These are phyloP conservation scores for Takifugu ocellatus DNA, from an alignment of 2,797 vertebrate species.

Conservation along the genomic window DNA sequence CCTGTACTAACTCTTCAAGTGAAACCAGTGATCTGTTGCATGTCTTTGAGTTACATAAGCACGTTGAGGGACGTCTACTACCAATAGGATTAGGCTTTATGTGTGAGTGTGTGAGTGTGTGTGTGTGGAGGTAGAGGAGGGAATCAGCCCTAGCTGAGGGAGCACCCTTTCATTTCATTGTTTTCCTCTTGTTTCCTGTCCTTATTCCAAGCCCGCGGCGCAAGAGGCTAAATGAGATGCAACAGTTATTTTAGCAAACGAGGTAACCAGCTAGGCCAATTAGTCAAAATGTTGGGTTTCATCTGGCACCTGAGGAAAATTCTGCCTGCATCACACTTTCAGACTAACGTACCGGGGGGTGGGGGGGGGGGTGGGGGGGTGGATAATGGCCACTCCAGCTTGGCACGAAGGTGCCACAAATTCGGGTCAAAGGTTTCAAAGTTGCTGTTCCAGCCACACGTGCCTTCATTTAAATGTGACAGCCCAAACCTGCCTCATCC, in stretches of 20 bases:
- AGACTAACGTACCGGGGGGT: too few relatives aligned
- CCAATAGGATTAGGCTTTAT: constrained; percentile 33
- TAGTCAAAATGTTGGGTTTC: neutral
- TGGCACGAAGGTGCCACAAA: neutral
- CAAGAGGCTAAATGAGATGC: constrained; percentile 31
- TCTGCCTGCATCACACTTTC: too few relatives aligned
- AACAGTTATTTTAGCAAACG: constrained; percentile 51
- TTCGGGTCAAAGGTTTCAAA: too few relatives aligned
- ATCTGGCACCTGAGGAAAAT: too few relatives aligned
- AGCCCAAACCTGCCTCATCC: too few relatives aligned
- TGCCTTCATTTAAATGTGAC: too few relatives aligned
- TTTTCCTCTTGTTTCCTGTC: constrained; percentile 55
- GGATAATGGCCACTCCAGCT: neutral
- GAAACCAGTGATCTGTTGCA: constrained; percentile 32
- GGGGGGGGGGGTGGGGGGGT: too few relatives aligned
- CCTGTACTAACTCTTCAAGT: constrained; percentile 1
- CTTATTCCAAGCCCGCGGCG: constrained; percentile 41
- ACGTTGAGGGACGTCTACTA: constrained; percentile 41
- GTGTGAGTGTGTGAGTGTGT: constrained; percentile 11
- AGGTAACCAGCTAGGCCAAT: constrained; percentile 45
- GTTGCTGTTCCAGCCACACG: too few relatives aligned
- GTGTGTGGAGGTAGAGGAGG: constrained; percentile 18
- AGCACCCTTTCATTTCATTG: constrained; percentile 58
- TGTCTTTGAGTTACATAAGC: constrained; percentile 42
- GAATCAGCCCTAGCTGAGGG: constrained; percentile 52